Base-by-base conservation (phyloP, 1,140 invertebrate species). In the Drosophila suzukii region DNA sequence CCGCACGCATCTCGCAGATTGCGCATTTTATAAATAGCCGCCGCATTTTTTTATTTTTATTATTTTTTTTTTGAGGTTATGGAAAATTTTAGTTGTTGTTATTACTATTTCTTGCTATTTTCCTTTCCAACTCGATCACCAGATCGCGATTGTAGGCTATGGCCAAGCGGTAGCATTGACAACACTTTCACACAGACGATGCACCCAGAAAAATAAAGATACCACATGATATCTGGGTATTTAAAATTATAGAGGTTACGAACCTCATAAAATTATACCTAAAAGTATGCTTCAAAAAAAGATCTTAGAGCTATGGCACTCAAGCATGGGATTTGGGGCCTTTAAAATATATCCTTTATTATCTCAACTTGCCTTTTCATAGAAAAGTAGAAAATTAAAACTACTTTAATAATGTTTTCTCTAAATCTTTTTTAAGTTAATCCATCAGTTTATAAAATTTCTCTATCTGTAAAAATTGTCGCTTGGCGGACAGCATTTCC, bases 11-110 rank as follows among this genome's bases (percentile, higher is more conserved):
- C 73, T 75, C 77, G 43, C 62, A 85, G 82, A 85, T 85, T 81
- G 82, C 70, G 82, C 68, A 81, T 78, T 86, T 78, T 86, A 89
- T 67, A 88, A 88, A 88, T 88, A 86, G 83, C 58, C 62, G 57
- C 60, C 51, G 66, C 75, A 61, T 73, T 77, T 60, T 58, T 62
- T 34, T 34, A 10, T 61, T 50, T 50, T 7, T 50, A 10, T 53
- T 60, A 20, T 12, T 24, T 6, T 30, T 51, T 39, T 79, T 73
- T 86, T 86, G 72, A 89, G 83, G 76, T 89, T 89, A 89, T 89
- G 76, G 77, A 80, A 89, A 89, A 89, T 80, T 59, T 85, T 66
- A 76, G 50, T 60, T 74, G 70, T 67, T 78, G 51, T 56, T 27
- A 49, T 70, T 68, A 49, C 49, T 47, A 41, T 71, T 71, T 71